Evolutionary conservation across 1,140 invertebrate species (phyloP).

Genomic region (Babylonia areolata): DNA sequence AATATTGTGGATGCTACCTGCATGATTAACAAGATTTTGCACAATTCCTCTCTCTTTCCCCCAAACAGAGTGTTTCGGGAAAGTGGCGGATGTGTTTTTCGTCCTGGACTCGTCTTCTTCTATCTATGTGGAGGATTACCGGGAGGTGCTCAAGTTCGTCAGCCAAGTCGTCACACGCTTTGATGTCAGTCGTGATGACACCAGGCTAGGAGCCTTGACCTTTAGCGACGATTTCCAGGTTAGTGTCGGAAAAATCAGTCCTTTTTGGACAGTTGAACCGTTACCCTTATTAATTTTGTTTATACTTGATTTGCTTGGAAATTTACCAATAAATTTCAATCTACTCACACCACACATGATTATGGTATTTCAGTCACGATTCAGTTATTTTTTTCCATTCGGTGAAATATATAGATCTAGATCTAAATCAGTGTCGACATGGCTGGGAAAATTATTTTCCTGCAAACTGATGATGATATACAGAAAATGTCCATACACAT

Average conservation of each 20-base stretch:
- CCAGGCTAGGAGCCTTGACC: constrained; percentile 62
- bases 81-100: constrained; percentile 71
- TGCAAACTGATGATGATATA: no score
- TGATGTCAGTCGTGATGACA: constrained; percentile 54
- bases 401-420: no score
- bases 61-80: constrained; percentile 62
- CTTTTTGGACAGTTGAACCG: no score
- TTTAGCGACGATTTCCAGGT: constrained; percentile 61
- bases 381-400: no score
- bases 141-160: constrained; percentile 62
- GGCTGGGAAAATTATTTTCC: no score
- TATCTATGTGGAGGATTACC: constrained; percentile 68
- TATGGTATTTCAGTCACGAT: no score
- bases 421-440: no score
- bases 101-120: constrained; percentile 70
- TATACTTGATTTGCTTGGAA: no score
- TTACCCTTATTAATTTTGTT: no score
- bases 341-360: no score
- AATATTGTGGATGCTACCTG: background rate
- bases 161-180: constrained; percentile 56
- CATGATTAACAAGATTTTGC: background rate
- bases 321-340: no score
- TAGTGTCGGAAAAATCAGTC: background rate
- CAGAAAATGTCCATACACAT: no score
- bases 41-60: background rate